Base-by-base conservation (phyloP, 1,140 invertebrate species). In the Whitmania pigra region DNA sequence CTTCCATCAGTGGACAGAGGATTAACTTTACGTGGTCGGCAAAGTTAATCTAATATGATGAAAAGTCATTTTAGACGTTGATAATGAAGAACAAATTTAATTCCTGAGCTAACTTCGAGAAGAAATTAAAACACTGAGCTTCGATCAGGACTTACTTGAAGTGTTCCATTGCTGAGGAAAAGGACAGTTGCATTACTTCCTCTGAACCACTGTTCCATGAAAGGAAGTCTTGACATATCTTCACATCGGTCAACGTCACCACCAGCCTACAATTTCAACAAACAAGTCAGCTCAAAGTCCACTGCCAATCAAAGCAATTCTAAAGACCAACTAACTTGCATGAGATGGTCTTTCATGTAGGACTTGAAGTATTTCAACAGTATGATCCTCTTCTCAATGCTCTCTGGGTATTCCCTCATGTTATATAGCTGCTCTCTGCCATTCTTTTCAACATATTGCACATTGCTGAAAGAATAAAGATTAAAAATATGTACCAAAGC, bases 281-380 rank as follows among this genome's bases (percentile, higher is more conserved):
- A 31, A 63, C 6, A 15, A 63, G 2, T 63, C 57, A 63, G 57
- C 11, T 1, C 4, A 31, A 25, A 63, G 11, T 63, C 57, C 57
- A 63, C 3, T 15, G 20, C 11, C 29, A 17, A 0, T 25, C 29
- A 17, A 17, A 5, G 3, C 1, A 63, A 13, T 13, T 63, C 22
- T 13, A 63, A 63, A 27, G 20, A n/a, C 20, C 20, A n/a, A 31
- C 55, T 78, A 76, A 84, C 84, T 85, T 95, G 97, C 77, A 97
- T 87, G 69, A 99, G 83, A 85, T 98, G 92, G 78, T 98, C 94
- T 77, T 89, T 91, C 95, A 99, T 99, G 79, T 99, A 99, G 77
- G 92, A 88, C 73, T 90, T 87, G 83, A 99, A 99, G 82, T 97
- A 98, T 18, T 91, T 90, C 55, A 99, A 85, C 2, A 99, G 83